phyloP scores from a whole-genome alignment of 2,888 invertebrate genomes.

The Sarcophaga caerulescens region DNA sequence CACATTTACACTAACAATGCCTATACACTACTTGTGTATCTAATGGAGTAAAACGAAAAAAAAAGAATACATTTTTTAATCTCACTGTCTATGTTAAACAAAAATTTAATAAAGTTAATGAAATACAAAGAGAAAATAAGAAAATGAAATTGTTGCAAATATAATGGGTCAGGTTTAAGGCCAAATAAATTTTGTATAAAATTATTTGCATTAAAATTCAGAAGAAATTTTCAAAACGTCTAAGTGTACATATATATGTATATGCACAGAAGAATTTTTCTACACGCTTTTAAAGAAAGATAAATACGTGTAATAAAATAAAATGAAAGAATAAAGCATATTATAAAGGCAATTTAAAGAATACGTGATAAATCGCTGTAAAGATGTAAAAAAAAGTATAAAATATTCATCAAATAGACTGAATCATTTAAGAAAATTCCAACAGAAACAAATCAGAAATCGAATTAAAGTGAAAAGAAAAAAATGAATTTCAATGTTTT shows the following conservation, averaged over 20 bases:
- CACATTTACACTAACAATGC: slow-evolving; percentile 47
- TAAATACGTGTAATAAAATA: not conserved
- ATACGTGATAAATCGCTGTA: slow-evolving; percentile 28
- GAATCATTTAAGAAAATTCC: slow-evolving; percentile 50
- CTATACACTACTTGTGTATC: slow-evolving; percentile 51
- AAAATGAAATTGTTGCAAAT: no score
- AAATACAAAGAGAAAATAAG: no score
- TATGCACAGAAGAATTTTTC: not conserved
- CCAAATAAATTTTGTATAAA: not conserved
- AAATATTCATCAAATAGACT: slow-evolving; percentile 22
- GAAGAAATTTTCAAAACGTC: not conserved
- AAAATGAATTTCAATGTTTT: slow-evolving; percentile 23
- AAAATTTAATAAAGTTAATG: not conserved
- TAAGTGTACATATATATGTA: not conserved
- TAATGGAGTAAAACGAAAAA: slow-evolving; percentile 41
- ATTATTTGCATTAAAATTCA: not conserved
- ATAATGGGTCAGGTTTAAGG: not conserved
- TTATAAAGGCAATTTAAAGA: slow-evolving; percentile 18
- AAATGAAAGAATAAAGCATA: slow-evolving; percentile 33
- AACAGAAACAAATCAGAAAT: slow-evolving; percentile 41
- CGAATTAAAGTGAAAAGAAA: slow-evolving; percentile 30
- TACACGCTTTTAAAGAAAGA: not conserved
- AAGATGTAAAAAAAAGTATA: slow-evolving; percentile 11
- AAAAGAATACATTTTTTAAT: not conserved
- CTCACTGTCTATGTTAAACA: not conserved